Percentiles rank a stretch among this genome's conserved stretches.
Conservation (phyloP, 2,888 invertebrate genomes). For the Sesia bembeciformis region DNA sequence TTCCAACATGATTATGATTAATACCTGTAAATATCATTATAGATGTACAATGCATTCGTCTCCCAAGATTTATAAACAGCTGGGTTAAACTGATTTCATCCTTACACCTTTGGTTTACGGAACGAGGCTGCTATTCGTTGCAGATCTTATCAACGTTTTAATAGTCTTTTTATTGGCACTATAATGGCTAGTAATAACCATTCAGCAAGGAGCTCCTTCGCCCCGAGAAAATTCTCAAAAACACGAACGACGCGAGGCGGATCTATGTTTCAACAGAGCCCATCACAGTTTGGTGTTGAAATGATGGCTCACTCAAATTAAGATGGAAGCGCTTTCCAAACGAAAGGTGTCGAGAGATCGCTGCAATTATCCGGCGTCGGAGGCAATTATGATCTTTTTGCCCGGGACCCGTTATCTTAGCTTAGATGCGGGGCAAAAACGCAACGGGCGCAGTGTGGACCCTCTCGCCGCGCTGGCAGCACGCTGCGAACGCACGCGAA, state of each 20-base stretch:
- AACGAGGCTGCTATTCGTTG: slow-evolving; percentile 10
- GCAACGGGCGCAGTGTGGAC: slow-evolving; percentile 47
- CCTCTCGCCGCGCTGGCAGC: slow-evolving; percentile 37
- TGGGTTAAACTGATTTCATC: slow-evolving; percentile 11
- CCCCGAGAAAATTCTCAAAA: background rate
- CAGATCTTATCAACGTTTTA: slow-evolving; percentile 10
- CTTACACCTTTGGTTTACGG: slow-evolving; percentile 8
- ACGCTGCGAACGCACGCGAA: slow-evolving; percentile 26
- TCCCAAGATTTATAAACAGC: slow-evolving; percentile 10
- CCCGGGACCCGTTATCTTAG: slow-evolving; percentile 63
- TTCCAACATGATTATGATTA: slow-evolving; percentile 24
- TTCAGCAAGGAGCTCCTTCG: slow-evolving; percentile 15
- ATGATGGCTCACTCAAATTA: slow-evolving; percentile 56
- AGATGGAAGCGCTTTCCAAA: slow-evolving; percentile 66
- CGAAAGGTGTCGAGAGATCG: slow-evolving; percentile 61
- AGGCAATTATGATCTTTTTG: slow-evolving; percentile 70
- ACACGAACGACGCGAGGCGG: background rate
- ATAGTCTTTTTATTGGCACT: slow-evolving; percentile 15
- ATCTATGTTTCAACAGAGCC: slow-evolving; percentile 9
- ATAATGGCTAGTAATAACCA: slow-evolving; percentile 23
- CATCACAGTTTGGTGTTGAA: slow-evolving; percentile 26
- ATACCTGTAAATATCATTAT: slow-evolving; percentile 29
- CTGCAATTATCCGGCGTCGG: slow-evolving; percentile 55
- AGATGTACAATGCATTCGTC: slow-evolving; percentile 21
- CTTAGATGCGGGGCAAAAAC: slow-evolving; percentile 60